A percentile compares a stretch with the other conserved stretches of the same genome.
These are phyloP conservation scores for Phthorimaea operculella DNA, from an alignment of 1,140 invertebrate species.

Conservation along the genomic window DNA sequence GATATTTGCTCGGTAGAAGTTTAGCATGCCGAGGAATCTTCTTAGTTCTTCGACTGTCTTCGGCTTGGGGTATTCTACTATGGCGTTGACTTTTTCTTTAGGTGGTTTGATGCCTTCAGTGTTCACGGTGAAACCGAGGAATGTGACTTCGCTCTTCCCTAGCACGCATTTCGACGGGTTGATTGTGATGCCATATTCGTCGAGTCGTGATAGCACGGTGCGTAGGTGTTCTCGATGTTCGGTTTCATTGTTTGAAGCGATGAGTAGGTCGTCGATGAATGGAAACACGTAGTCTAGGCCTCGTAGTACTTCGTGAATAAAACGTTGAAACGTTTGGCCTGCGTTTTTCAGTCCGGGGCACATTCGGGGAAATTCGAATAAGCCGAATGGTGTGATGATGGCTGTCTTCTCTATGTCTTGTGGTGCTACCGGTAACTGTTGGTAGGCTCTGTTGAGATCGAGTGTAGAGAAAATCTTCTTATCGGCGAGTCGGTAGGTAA, in stretches of 20 bases:
- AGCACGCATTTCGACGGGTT: slow-evolving; percentile 34
- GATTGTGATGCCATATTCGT: slow-evolving; percentile 26
- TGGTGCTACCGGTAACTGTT: slow-evolving; percentile 36
- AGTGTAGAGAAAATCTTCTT: slow-evolving; percentile 47
- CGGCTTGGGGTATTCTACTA: slow-evolving; percentile 6
- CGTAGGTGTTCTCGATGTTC: slow-evolving; percentile 32
- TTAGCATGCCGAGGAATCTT: slow-evolving; percentile 15
- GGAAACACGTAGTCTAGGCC: slow-evolving; percentile 28
- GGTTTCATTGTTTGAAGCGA: slow-evolving; percentile 27
- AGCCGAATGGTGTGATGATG: slow-evolving; percentile 40
- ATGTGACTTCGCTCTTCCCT: slow-evolving; percentile 9
- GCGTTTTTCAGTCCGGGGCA: slow-evolving; percentile 42
- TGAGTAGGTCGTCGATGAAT: slow-evolving; percentile 47
- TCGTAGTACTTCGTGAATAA: slow-evolving; percentile 55
- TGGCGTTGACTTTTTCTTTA: slow-evolving; percentile 20
- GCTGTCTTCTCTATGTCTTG: slow-evolving; percentile 38
- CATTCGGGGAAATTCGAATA: slow-evolving; percentile 35
- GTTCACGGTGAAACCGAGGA: slow-evolving; percentile 35
- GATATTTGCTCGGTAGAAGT: slow-evolving; percentile 15
- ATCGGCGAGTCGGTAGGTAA: slow-evolving; percentile 9
- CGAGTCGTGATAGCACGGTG: slow-evolving; percentile 21
- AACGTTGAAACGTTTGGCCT: slow-evolving; percentile 60
- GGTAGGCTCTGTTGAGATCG: slow-evolving; percentile 60
- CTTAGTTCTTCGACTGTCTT: slow-evolving; percentile 10
- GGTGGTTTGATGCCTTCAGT: slow-evolving; percentile 33